These are phyloP conservation scores for Aythya fuligula DNA, from an alignment of 2,797 vertebrate genomes.

Conservation along the genomic window DNA sequence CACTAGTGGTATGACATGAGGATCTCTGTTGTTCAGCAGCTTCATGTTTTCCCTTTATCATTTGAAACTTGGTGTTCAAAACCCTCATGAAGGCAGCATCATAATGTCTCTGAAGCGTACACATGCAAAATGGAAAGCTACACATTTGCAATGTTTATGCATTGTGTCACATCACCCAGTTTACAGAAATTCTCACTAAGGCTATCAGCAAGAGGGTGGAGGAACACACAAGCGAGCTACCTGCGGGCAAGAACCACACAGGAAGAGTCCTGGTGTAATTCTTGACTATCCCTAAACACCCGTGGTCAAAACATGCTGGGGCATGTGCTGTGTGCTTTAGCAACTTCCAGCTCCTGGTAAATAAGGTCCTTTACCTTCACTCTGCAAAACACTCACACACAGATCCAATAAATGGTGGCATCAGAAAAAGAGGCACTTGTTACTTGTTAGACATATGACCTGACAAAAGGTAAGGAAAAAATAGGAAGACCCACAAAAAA, in stretches of 20 bases:
- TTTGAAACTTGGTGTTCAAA: not conserved
- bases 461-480: slow-evolving; percentile 49
- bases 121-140: not conserved
- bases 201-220: not conserved
- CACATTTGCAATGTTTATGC: not conserved
- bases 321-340: not conserved
- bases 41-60: not conserved
- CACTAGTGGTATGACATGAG: not conserved
- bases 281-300: not conserved
- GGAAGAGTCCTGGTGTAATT: not conserved
- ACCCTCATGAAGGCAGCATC: not conserved
- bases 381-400: slow-evolving; percentile 20
- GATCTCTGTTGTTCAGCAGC: not conserved
- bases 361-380: slow-evolving; percentile 40
- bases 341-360: slow-evolving; percentile 30
- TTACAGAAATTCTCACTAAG: not conserved
- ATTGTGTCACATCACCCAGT: not conserved
- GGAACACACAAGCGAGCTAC: not conserved
- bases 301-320: not conserved
- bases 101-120: not conserved
- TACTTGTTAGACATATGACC: slow-evolving; percentile 58
- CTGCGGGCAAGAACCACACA: not conserved
- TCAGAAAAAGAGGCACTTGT: slow-evolving; percentile 48
- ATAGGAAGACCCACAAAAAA: not conserved
- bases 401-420: slow-evolving; percentile 36